These are phyloP conservation scores for Acrobasis suavella DNA, from an alignment of 2,888 invertebrate genomes.

Conservation along the genomic window DNA sequence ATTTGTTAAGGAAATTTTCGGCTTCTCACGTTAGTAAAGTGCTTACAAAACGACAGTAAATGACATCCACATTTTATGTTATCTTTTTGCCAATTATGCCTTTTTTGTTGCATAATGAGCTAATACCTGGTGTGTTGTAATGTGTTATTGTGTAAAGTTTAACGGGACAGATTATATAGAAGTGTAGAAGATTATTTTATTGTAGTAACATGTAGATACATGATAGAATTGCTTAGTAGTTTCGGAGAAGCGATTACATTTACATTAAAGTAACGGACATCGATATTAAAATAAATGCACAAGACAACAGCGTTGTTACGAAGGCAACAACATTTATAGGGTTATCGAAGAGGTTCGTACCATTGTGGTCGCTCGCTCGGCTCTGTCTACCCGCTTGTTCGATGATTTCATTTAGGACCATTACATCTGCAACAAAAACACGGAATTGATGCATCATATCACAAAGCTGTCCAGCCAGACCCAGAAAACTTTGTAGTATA, in stretches of 20 bases:
- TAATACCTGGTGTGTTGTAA: slow-evolving; percentile 64
- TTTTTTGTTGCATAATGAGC: slow-evolving; percentile 76
- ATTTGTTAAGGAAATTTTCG: background rate
- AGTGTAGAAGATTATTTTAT: background rate
- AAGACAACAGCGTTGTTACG: slow-evolving; percentile 47
- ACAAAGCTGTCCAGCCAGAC: too few species aligned
- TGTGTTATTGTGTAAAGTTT: slow-evolving; percentile 55
- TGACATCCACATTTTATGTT: slow-evolving; percentile 70
- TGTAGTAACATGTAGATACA: slow-evolving; percentile 4
- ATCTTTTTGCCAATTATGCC: slow-evolving; percentile 77
- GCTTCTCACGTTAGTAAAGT: background rate
- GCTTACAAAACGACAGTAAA: slow-evolving; percentile 55
- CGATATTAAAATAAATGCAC: slow-evolving; percentile 46
- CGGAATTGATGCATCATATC: too few species aligned
- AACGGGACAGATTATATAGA: slow-evolving; percentile 40
- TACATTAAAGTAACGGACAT: slow-evolving; percentile 46
- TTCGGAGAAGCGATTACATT: slow-evolving; percentile 42
- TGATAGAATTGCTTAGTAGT: slow-evolving; percentile 27
- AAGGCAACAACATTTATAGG: slow-evolving; percentile 43
- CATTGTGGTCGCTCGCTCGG: slow-evolving; percentile 92
- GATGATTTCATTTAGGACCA: slow-evolving; percentile 98
- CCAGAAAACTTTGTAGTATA: too few species aligned
- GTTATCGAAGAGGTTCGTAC: slow-evolving; percentile 78
- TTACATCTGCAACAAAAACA: slow-evolving; percentile 87
- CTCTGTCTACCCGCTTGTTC: slow-evolving; percentile 96